Conservation (phyloP, 2,113 vertebrate species). For the Hippocampus guttulatus region DNA sequence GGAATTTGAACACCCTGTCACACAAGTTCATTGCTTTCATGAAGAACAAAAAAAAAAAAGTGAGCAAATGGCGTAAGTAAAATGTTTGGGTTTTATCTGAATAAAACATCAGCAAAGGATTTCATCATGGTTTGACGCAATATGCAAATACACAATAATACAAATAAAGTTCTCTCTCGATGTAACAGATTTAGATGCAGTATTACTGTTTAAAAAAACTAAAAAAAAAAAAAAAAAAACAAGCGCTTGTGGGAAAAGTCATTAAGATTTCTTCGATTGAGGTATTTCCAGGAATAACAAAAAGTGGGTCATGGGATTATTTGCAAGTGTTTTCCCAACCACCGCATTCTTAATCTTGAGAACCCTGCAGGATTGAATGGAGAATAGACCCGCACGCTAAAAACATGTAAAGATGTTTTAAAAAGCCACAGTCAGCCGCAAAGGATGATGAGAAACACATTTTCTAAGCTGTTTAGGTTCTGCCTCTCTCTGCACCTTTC, state of each 20-base stretch:
- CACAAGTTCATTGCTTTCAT: neutral
- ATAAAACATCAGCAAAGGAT: neutral
- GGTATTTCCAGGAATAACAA: slow-evolving; percentile 21
- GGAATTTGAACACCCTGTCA: slow-evolving; percentile 24
- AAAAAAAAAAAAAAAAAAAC: neutral
- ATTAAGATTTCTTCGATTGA: slow-evolving; percentile 36
- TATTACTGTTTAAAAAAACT: no score
- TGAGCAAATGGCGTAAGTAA: neutral
- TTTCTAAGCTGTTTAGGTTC: slow-evolving; percentile 17
- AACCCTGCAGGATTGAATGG: slow-evolving; percentile 33
- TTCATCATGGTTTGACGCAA: neutral
- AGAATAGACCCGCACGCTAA: slow-evolving; percentile 14
- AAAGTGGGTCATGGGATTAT: slow-evolving; percentile 62
- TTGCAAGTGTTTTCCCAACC: slow-evolving; percentile 50
- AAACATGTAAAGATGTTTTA: slow-evolving; percentile 11
- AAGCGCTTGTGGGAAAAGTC: slow-evolving; percentile 31
- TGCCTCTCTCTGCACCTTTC: slow-evolving; percentile 17
- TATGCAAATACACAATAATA: neutral
- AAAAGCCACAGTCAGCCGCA: slow-evolving; percentile 1
- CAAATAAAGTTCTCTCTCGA: neutral
- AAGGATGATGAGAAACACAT: slow-evolving; percentile 1
- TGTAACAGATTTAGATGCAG: no score
- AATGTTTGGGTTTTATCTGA: neutral
- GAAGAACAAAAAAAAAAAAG: neutral
- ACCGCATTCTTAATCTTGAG: slow-evolving; percentile 45